Evolutionary conservation across 2,888 invertebrate genomes (phyloP), one percentile per base, ranked within the genome.

Genomic region (Suillia variegata): DNA sequence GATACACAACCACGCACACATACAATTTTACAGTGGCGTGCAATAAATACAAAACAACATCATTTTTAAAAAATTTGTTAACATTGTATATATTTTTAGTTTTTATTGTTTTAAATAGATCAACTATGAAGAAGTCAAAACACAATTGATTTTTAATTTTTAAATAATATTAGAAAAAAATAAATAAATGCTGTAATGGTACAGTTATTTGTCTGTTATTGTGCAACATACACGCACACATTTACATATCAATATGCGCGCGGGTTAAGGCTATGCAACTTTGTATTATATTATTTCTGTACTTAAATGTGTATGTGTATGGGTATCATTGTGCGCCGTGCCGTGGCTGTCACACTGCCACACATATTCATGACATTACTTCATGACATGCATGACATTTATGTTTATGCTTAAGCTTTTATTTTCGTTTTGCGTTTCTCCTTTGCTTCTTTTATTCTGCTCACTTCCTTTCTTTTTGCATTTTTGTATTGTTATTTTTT

Each of bases 301-400:
- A n/a, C n/a, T n/a, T 26, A 26, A 6, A 10, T n/a, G 38, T 38
- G 38, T 38, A n/a, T 38, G 38, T 38, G 38, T 38, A n/a, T 38
- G 38, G 6, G 20, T 45, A 20, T n/a, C 45, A 45, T 5, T 18
- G 45, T 45, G n/a, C 15, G 15, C 12, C n/a, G n/a, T 4, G 45
- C 18, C 45, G 45, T 5, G 18, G 13, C 45, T 45, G 45, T 45
- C 45, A 18, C 45, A 45, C 45, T 45, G 45, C 17, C 17, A 45
- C n/a, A n/a, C 20, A 45, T 45, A 18, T 17, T 45, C 20, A 17
- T 45, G 45, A 20, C 45, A 45, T 4, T n/a, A n/a, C n/a, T n/a
- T 45, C 45, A 5, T 47, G 54, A 34, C 47, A 45, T 18, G 54
- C 47, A 54, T 47, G 54, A 54, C 54, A 54, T 47, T 54, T 54